Evolutionary conservation across 2,888 invertebrate genomes (phyloP), one percentile per base, ranked within the genome.

Genomic region (Drosophila barbarae): DNA sequence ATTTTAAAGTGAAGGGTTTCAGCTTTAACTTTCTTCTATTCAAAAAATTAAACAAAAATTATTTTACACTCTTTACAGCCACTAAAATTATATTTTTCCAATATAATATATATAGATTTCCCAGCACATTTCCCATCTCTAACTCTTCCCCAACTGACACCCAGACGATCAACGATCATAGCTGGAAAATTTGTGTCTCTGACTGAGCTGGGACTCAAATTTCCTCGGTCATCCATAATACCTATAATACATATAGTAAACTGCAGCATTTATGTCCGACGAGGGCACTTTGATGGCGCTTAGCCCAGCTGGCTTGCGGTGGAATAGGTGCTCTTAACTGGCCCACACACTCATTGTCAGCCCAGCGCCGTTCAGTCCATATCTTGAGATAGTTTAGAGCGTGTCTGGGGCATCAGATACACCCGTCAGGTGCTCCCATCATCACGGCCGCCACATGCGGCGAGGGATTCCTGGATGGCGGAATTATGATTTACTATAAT

Each of bases 401-500:
- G 82, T 81, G 84, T 79, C 78, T 12, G 49, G 57, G 15, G 54
- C 39, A 46, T 46, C 56, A 44, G 47, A 65, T 50, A 38, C 56
- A 46, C 34, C 30, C 49, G 63, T 35, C 39, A 39, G 35, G 41
- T 59, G 13, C 32, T 30, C 34, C 57, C 55, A 51, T 59, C 52
- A 55, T 54, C 60, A 58, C 42, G 72, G 41, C 21, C 41, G 44
- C 74, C 72, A 52, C 83, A 79, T 80, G 84, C 64, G 72, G 83
- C 50, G 84, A 51, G 64, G 59, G 42, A 56, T 55, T 61, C 57
- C 66, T 57, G 55, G 65, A 69, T 57, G 63, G 36, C 42, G 69
- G 79, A 82, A 82, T 80, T 80, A 84, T 80, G 79, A 80, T 80
- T 82, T 78, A 79, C 79, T 68, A 82, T 79, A 79, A 79, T 79